A percentile compares a stretch with the other conserved stretches of the same genome.
These are phyloP conservation scores for Varroa destructor DNA, from an alignment of 1,140 invertebrate genomes.

Conservation along the genomic window DNA sequence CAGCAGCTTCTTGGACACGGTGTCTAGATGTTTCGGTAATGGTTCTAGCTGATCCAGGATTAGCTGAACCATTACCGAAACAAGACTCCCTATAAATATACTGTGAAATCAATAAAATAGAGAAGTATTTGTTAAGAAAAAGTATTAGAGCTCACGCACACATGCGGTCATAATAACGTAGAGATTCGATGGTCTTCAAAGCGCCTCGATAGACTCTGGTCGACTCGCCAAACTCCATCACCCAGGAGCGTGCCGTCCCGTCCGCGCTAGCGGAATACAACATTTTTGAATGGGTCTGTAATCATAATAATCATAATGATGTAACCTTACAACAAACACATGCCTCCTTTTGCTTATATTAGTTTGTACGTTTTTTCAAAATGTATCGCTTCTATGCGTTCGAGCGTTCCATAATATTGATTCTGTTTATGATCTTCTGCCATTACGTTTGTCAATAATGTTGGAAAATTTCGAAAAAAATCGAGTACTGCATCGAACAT, in stretches of 20 bases:
- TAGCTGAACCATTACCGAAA: too few species aligned
- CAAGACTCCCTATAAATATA: too few species aligned
- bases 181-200: conserved; percentile 43
- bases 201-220: conserved; percentile 45
- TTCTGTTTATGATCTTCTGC: too few species aligned
- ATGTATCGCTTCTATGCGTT: not conserved
- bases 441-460: too few species aligned
- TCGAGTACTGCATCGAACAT: too few species aligned
- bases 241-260: conserved; percentile 46
- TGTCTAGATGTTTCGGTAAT: too few species aligned
- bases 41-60: too few species aligned
- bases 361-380: not conserved
- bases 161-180: conserved; percentile 44
- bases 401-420: not conserved
- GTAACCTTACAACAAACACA: not conserved
- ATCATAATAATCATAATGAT: conserved; percentile 2
- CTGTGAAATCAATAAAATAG: too few species aligned
- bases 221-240: conserved; percentile 48
- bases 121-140: not conserved
- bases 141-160: conserved; percentile 38
- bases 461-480: too few species aligned
- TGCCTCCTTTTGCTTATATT: conserved; percentile 12
- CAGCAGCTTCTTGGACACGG: not conserved
- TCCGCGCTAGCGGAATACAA: conserved; percentile 47
- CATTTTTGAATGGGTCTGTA: conserved; percentile 44